phyloP scores from a whole-genome alignment of 2,113 vertebrate genomes.

The Onychostoma macrolepis region DNA sequence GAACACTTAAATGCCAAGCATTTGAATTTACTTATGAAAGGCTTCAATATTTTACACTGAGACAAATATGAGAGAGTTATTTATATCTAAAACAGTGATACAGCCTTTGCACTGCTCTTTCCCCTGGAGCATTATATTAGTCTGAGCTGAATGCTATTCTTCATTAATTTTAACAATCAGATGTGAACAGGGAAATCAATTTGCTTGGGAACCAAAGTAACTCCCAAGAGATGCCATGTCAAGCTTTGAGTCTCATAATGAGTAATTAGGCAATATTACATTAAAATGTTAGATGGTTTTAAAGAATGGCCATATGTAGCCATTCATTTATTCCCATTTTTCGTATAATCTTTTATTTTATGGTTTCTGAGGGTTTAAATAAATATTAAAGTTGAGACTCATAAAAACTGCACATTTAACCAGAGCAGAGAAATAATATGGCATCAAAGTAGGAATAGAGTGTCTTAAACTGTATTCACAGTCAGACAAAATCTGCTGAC shows the following conservation, averaged over 20 bases:
- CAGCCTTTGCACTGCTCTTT: neutral
- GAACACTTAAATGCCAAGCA: neutral
- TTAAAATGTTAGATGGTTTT: slow-evolving; percentile 16
- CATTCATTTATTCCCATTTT: neutral
- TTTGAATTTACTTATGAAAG: neutral
- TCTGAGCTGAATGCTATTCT: slow-evolving; percentile 33
- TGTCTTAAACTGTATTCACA: neutral
- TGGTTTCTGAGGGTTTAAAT: neutral
- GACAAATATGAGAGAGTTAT: neutral
- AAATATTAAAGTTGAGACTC: neutral
- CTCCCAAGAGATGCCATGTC: slow-evolving; percentile 15
- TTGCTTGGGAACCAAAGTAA: slow-evolving; percentile 32
- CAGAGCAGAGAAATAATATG: neutral
- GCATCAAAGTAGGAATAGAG: neutral
- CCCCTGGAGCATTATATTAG: slow-evolving; percentile 1
- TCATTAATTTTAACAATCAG: slow-evolving; percentile 53
- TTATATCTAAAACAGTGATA: slow-evolving; percentile 12
- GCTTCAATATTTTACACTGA: neutral
- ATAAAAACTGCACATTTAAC: too few species aligned
- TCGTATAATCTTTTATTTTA: neutral
- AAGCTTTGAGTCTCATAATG: slow-evolving; percentile 29
- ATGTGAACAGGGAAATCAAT: slow-evolving; percentile 51
- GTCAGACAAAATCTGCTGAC: neutral
- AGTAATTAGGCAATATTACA: slow-evolving; percentile 15
- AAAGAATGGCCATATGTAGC: neutral